Evolutionary conservation across 2,888 invertebrate species (phyloP).

Genomic region (Pandemis cinnamomeana): DNA sequence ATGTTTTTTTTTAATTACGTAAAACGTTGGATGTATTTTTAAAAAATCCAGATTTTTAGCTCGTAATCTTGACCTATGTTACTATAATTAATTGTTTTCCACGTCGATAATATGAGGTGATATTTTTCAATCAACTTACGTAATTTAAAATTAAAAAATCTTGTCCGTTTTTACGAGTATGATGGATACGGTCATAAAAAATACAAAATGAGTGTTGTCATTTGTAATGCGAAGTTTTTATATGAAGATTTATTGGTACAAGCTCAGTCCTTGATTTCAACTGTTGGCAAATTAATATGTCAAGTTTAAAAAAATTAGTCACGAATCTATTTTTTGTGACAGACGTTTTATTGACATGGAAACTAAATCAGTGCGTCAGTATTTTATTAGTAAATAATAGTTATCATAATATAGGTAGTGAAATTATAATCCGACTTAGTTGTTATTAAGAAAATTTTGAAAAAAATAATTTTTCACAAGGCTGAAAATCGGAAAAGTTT

Average conservation of each 20-base stretch:
- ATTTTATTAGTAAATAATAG: too few species aligned
- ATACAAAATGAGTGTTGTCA: constrained; percentile 31
- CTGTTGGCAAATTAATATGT: constrained; percentile 26
- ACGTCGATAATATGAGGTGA: neutral
- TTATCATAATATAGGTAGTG: too few species aligned
- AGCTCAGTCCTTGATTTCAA: constrained; percentile 28
- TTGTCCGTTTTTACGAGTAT: constrained; percentile 2
- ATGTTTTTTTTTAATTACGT: neutral
- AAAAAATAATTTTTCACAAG: too few species aligned
- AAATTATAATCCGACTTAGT: too few species aligned
- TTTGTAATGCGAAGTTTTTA: constrained; percentile 24
- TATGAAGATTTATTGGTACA: constrained; percentile 26
- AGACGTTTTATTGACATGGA: neutral
- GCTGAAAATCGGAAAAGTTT: too few species aligned
- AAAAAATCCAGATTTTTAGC: neutral
- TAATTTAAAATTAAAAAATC: neutral
- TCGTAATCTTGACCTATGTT: constrained; percentile 14
- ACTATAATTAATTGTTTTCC: constrained; percentile 5
- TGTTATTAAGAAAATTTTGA: too few species aligned
- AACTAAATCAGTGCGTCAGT: too few species aligned
- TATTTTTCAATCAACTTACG: constrained; percentile 15
- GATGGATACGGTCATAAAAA: constrained; percentile 15
- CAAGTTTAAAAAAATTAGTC: constrained; percentile 30
- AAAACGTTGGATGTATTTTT: too few species aligned
- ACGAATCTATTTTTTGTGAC: constrained; percentile 25